Evolutionary conservation across 2,797 vertebrate genomes (phyloP), one percentile per base, ranked within the genome.

Genomic region (Oryzias dopingdopingensis): DNA sequence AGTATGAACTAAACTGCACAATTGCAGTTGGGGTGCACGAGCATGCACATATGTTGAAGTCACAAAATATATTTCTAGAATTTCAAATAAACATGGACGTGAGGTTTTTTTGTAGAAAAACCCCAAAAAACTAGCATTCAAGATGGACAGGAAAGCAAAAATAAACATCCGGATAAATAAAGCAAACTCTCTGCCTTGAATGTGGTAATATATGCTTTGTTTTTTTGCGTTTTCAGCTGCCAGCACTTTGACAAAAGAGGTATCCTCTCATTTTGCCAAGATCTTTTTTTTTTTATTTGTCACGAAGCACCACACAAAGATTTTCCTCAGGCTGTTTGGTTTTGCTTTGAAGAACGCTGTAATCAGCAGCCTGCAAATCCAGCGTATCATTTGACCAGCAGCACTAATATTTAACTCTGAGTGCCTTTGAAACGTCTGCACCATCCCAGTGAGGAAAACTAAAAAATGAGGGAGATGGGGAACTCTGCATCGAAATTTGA

Each of bases 351-450:
- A 74, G 61, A 78, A 72, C 22, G 63, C 58, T 49, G 10, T 45
- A 8, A 79, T 85, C 73, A 81, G 77, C 77, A 76, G 69, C 80
- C 73, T 79, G 67, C 70, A 66, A 76, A 75, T 48, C 74, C 49
- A 46, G 65, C 57, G 72, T 59, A 66, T 79, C 73, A 66, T 81
- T 51, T 75, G 79, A 80, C 81, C 79, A 72, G 71, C 77, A 74
- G 80, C 57, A 8, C 52, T 45, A 2, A 84, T 85, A 81, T 67
- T 55, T 80, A 84, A 87, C 76, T 26, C 60, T 1, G 29, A 13
- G 46, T 67, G 55, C 63, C 45, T 55, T 29, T 59, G 59, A 78
- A 74, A 70, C 58, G 52, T 70, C 79, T 77, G 76, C 74, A 52
- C 26, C 51, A 70, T 51, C 72, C 56, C 60, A 42, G 60, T 41